Evolutionary conservation across 1,140 invertebrate genomes (phyloP), one percentile per base, ranked within the genome.

Genomic region (Scaptomyza hsui): DNA sequence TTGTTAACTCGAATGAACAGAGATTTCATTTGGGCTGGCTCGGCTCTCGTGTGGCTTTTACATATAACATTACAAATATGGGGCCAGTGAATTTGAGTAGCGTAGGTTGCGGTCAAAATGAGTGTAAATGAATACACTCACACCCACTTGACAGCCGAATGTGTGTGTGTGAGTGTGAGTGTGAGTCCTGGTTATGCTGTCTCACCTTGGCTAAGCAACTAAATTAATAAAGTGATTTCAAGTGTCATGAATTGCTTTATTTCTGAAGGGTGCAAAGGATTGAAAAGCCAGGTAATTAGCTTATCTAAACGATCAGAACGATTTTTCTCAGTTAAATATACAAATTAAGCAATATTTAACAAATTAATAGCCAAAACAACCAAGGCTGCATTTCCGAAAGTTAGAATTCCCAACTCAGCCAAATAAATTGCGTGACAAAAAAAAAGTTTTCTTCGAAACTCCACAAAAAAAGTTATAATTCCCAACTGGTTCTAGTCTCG

Each of bases 91-190:
- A 21, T 21, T 21, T n/a, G n/a, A n/a, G n/a, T n/a, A n/a, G n/a
- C n/a, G n/a, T n/a, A n/a, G n/a, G 10, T 59, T 55, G 42, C 49
- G 49, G 15, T 21, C n/a, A 21, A 57, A 57, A 21, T 42, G 60
- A 56, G 44, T 70, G 60, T 39, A 55, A 64, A 55, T 48, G 67
- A 70, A 64, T 55, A 41, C 26, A 70, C 47, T 70, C 24, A 26
- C 4, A 26, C n/a, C n/a, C 60, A 70, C 51, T 41, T 39, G 48
- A 68, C 42, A 65, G 41, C 42, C 0, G 32, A 7, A 13, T 12
- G 61, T 45, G 10, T 12, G 12, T 9, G 4, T 9, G 19, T n/a
- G n/a, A n/a, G n/a, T n/a, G n/a, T n/a, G n/a, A n/a, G n/a, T n/a
- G 19, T 47, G 52, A 29, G 41, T 18, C n/a, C 19, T 16, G 52